Evolutionary conservation across 2,888 invertebrate species (phyloP).

Genomic region (Synergus umbraculus): DNA sequence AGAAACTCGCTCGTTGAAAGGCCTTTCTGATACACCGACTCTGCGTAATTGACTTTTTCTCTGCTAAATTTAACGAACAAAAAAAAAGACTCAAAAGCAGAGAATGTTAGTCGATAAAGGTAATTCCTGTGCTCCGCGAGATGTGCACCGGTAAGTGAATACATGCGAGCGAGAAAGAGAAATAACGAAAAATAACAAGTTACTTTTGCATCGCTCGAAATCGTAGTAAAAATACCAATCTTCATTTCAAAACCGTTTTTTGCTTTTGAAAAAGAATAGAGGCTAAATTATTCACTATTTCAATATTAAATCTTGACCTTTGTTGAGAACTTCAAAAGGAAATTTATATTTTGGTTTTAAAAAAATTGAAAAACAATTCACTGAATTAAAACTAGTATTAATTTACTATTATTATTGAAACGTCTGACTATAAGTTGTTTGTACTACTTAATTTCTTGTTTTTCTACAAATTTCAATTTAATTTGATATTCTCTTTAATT

Average conservation of each 20-base stretch:
- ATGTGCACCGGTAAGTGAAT: not conserved
- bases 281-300: not conserved
- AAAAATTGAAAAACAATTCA: too few species aligned
- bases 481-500: not conserved
- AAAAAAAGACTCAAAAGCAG: slow-evolving; percentile 17
- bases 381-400: not conserved
- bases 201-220: not conserved
- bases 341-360: not conserved
- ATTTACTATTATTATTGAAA: not conserved
- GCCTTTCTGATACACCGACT: slow-evolving; percentile 40
- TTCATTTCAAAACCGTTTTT: not conserved
- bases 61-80: slow-evolving; percentile 26
- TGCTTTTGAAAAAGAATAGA: not conserved
- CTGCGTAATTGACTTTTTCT: slow-evolving; percentile 40
- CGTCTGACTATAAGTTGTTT: not conserved
- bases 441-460: not conserved
- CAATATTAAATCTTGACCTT: not conserved
- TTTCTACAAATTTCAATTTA: not conserved
- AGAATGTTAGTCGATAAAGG: slow-evolving; percentile 33
- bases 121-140: not conserved
- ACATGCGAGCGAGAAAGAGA: too few species aligned
- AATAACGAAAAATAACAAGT: not conserved
- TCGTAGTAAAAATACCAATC: not conserved
- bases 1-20: slow-evolving; percentile 39
- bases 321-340: not conserved